Conservation (phyloP, 2,113 vertebrate genomes). For the Pseudorhombus dupliciocellatus region DNA sequence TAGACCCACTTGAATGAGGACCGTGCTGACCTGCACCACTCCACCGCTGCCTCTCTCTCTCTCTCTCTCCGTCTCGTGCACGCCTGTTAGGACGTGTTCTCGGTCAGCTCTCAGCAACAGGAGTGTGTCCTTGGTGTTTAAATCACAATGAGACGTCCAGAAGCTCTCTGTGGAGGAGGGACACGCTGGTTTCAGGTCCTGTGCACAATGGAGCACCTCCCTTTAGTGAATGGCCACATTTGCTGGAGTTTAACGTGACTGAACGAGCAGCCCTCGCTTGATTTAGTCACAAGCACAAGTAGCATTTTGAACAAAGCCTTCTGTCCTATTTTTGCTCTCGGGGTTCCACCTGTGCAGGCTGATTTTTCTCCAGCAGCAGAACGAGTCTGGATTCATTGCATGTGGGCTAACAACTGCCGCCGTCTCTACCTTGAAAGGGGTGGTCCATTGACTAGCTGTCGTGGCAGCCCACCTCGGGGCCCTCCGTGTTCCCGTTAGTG, state of each 20-base stretch:
- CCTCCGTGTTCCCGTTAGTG: constrained; percentile 46
- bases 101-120: constrained; percentile 16
- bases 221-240: constrained; percentile 4
- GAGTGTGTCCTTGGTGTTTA: constrained; percentile 49
- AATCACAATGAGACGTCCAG: constrained; percentile 50
- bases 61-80: not conserved
- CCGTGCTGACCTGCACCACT: constrained; percentile 10
- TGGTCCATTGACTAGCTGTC: not conserved
- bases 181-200: constrained; percentile 12
- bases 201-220: not conserved
- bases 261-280: not conserved
- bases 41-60: not conserved
- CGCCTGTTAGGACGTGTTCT: constrained; percentile 57
- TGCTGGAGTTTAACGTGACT: not conserved
- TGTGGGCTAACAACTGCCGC: constrained; percentile 18
- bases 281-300: constrained; percentile 2
- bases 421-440: constrained; percentile 16
- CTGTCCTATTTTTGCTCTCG: not conserved
- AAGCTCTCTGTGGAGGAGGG: constrained; percentile 44
- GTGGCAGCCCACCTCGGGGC: constrained; percentile 35
- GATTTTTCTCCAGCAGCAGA: constrained; percentile 11
- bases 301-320: not conserved
- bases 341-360: not conserved
- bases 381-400: constrained; percentile 12
- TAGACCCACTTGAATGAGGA: constrained; percentile 33